These are phyloP conservation scores for Bellardia pandia DNA, from an alignment of 2,888 invertebrate species.

Conservation along the genomic window DNA sequence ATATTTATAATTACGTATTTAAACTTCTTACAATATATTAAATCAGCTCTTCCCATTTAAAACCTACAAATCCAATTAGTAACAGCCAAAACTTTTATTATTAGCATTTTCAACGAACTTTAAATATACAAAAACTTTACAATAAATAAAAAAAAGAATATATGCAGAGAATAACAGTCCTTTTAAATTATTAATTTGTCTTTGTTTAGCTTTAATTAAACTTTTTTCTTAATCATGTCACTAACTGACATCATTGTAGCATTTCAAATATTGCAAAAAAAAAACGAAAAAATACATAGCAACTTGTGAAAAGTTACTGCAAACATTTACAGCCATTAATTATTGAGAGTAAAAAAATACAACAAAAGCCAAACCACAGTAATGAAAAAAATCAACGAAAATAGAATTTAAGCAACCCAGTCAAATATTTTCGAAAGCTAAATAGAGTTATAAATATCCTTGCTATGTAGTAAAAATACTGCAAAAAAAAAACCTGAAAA, in stretches of 20 bases:
- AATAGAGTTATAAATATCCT: background rate
- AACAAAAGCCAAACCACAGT: slow-evolving; percentile 15
- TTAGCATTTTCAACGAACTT: too few relatives aligned
- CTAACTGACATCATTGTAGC: slow-evolving; percentile 19
- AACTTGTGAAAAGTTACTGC: slow-evolving; percentile 2
- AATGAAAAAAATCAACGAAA: slow-evolving; percentile 19
- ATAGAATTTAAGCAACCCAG: slow-evolving; percentile 6
- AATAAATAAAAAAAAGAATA: background rate
- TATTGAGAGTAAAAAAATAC: slow-evolving; percentile 1
- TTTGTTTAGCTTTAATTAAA: slow-evolving; percentile 6
- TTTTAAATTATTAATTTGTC: slow-evolving; percentile 7
- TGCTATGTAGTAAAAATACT: too few relatives aligned
- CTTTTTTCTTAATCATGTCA: slow-evolving; percentile 27
- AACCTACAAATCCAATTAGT: too few relatives aligned
- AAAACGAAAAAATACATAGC: background rate
- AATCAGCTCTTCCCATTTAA: too few relatives aligned
- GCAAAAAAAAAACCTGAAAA: too few relatives aligned
- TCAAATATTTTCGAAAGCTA: background rate
- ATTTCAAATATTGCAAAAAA: background rate
- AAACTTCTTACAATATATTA: too few relatives aligned
- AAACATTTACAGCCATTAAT: slow-evolving; percentile 37
- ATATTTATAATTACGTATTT: too few relatives aligned
- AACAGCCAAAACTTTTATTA: too few relatives aligned
- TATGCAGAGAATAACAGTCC: background rate
- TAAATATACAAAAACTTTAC: background rate